Percentiles rank a stretch among this genome's conserved stretches.
Evolutionary conservation across 2,888 invertebrate genomes (phyloP).

Genomic region (Apeira syringaria): DNA sequence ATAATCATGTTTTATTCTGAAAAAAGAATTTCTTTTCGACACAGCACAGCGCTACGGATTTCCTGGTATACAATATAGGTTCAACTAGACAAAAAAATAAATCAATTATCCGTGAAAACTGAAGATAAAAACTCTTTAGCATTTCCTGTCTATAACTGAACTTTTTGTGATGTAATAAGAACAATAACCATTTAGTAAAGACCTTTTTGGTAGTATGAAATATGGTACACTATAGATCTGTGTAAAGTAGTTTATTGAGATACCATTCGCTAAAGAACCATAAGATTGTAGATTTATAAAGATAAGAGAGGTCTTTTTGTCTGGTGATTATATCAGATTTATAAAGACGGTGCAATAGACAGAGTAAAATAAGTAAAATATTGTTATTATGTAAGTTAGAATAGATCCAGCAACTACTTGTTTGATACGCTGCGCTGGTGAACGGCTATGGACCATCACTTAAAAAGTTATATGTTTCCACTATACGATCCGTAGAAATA

Average conservation of each 20-base stretch:
- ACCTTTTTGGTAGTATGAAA: neutral
- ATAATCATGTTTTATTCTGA: slow-evolving; percentile 6
- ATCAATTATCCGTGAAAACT: slow-evolving; percentile 31
- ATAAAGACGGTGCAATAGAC: slow-evolving; percentile 5
- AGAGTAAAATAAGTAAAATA: slow-evolving; percentile 53
- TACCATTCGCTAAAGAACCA: slow-evolving; percentile 13
- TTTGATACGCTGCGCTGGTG: slow-evolving; percentile 53
- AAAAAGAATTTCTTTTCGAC: slow-evolving; percentile 2
- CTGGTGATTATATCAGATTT: slow-evolving; percentile 8
- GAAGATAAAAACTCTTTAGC: slow-evolving; percentile 17
- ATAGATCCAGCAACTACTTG: slow-evolving; percentile 44
- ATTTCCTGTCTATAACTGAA: slow-evolving; percentile 21
- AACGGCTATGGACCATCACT: slow-evolving; percentile 59
- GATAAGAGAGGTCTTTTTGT: slow-evolving; percentile 1
- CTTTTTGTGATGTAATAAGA: slow-evolving; percentile 20
- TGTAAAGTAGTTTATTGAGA: neutral
- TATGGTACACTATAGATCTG: neutral
- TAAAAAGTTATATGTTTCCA: slow-evolving; percentile 46
- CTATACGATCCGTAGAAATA: no score
- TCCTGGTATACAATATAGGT: slow-evolving; percentile 25
- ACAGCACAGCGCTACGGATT: slow-evolving; percentile 4
- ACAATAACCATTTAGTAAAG: slow-evolving; percentile 6
- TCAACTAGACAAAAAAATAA: slow-evolving; percentile 15
- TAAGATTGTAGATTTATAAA: neutral
- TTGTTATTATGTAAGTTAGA: slow-evolving; percentile 60